Base-by-base conservation (phyloP, 2,888 invertebrate genomes). In the Anoplius nigerrimus region DNA sequence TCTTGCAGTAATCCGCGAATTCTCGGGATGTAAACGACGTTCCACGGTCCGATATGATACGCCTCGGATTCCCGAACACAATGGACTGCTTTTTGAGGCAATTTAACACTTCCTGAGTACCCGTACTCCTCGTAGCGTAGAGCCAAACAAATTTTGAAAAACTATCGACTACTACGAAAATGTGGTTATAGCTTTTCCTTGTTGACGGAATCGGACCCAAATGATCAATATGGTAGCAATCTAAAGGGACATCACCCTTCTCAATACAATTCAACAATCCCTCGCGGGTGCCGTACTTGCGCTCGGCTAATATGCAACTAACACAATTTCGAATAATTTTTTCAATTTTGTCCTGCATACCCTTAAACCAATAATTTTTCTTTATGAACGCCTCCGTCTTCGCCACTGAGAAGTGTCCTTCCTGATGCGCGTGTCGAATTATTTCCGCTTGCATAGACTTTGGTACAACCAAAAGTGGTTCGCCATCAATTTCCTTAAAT, bases 211-310 rank as follows among this genome's bases (percentile, higher is more conserved):
- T n/a, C 0, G 24, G 54, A 11, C 27, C 54, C 0, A 54, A 13
- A 16, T 54, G 27, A 18, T 54, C 54, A 15, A 54, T 15, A 27
- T 54, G 54, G n/a, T 54, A 54, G 2, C n/a, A n/a, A 5, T 54
- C 15, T 6, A 54, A 27, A 1, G 54, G 54, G 2, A 11, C 5
- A 3, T 54, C 54, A 4, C n/a, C 27, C 15, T 54, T n/a, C 2
- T 2, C 5, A 54, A 69, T 21, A 0, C 65, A 57, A 53, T 71
- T 48, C 0, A 75, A 53, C 15, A 34, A 63, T 15, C 65, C 69
- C 20, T 69, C 66, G 42, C 66, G 68, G 45, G 68, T 74, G 0
- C 68, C 63, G 20, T 27, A 11, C 11, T 27, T 54, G 6, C 16
- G 5, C n/a, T 24, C 27, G 1, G 54, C 16, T 2, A 54, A 6